Percentiles rank a stretch among this genome's conserved stretches.
Evolutionary conservation across 2,797 vertebrate species (phyloP).

Genomic region (Chanos chanos): DNA sequence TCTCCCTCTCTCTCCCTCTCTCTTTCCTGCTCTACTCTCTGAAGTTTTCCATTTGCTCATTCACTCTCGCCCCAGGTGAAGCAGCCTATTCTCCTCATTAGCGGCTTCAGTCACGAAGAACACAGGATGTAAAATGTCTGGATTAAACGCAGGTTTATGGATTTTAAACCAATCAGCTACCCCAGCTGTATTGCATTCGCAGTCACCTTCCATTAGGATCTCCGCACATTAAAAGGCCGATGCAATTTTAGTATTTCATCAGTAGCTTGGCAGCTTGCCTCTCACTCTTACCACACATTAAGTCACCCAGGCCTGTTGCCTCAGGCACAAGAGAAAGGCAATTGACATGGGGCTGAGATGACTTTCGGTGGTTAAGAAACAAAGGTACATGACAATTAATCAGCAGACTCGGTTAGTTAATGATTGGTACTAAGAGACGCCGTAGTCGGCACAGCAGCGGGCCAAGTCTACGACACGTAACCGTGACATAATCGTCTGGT

Average conservation of each 20-base stretch:
- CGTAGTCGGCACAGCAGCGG: conserved; percentile 34
- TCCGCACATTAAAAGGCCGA: background rate
- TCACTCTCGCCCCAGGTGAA: background rate
- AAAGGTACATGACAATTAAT: conserved; percentile 29
- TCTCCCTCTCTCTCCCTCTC: background rate
- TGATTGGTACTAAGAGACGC: conserved; percentile 30
- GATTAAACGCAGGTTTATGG: background rate
- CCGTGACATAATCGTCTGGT: conserved; percentile 26
- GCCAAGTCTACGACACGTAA: conserved; percentile 24
- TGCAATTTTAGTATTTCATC: background rate
- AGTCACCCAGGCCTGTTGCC: conserved; percentile 18
- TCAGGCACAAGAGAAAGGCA: conserved; percentile 1
- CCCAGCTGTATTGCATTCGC: background rate
- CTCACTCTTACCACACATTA: background rate
- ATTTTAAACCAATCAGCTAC: background rate
- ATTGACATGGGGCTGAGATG: conserved; percentile 7
- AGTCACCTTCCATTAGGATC: background rate
- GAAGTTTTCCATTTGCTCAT: conserved; percentile 5
- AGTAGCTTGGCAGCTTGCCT: background rate
- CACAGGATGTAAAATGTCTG: conserved; percentile 1
- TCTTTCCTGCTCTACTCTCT: conserved; percentile 8
- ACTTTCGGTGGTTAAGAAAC: background rate
- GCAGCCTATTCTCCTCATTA: conserved; percentile 24
- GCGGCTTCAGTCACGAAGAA: conserved; percentile 14
- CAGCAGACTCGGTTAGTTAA: conserved; percentile 20